phyloP scores from a whole-genome alignment of 92 coral and sea anemone species.

The Parazoanthus swiftii region DNA sequence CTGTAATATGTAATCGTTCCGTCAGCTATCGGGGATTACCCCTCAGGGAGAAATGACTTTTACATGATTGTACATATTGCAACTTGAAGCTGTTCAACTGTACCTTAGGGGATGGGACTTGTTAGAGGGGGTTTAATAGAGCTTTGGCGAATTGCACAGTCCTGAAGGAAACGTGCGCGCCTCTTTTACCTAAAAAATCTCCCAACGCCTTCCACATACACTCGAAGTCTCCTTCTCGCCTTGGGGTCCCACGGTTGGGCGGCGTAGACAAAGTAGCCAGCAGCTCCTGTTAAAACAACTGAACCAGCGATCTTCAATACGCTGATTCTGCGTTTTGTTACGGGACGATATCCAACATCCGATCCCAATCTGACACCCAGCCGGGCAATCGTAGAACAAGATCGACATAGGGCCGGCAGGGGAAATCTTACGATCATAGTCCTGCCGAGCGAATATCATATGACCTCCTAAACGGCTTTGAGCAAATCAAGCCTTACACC shows the following conservation, averaged over 20 bases:
- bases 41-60: too few relatives aligned
- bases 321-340: conserved; percentile 8
- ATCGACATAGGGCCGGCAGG: not conserved
- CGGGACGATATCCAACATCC: not conserved
- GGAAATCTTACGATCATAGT: not conserved
- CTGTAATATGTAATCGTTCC: too few relatives aligned
- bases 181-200: conserved; percentile 82
- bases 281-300: not conserved
- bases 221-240: conserved; percentile 78
- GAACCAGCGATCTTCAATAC: conserved; percentile 6
- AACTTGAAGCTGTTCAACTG: too few relatives aligned
- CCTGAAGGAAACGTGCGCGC: too few relatives aligned
- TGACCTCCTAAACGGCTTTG: not conserved
- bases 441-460: not conserved
- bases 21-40: too few relatives aligned
- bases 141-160: too few relatives aligned
- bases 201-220: conserved; percentile 73
- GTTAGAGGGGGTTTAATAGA: too few relatives aligned
- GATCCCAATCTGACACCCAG: not conserved
- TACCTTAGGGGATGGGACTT: too few relatives aligned
- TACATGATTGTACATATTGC: too few relatives aligned
- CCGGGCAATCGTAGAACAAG: conserved; percentile 1
- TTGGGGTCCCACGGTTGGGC: conserved; percentile 63
- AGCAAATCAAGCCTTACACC: not conserved
- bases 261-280: conserved; percentile 34